Conservation (phyloP, 1,140 invertebrate genomes). For the Bombus haemorrhoidalis region DNA sequence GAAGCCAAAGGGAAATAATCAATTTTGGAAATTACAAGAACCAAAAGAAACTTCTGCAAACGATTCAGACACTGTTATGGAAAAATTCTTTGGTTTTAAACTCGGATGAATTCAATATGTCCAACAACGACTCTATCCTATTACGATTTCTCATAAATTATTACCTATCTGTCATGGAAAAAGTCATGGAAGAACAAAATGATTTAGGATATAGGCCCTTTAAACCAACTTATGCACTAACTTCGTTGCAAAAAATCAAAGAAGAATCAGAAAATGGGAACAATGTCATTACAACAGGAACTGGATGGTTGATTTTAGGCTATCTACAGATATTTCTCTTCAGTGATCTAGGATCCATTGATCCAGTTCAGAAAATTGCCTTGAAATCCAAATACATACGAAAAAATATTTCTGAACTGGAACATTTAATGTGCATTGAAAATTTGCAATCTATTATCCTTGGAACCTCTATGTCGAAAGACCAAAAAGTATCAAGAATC, state of each 20-base stretch:
- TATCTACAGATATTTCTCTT: conserved; percentile 80
- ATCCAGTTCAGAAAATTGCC: conserved; percentile 89
- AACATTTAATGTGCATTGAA: conserved; percentile 68
- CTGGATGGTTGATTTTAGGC: conserved; percentile 78
- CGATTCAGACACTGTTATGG: conserved; percentile 77
- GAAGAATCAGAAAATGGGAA: conserved; percentile 18
- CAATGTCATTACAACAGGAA: conserved; percentile 67
- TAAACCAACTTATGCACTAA: conserved; percentile 29
- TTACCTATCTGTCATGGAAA: conserved; percentile 66
- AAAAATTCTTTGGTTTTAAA: conserved; percentile 79
- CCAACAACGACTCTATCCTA: conserved; percentile 68
- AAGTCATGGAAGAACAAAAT: conserved; percentile 5
- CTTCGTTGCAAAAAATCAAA: conserved; percentile 45
- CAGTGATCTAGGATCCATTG: conserved; percentile 83
- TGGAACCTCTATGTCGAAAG: conserved; percentile 43
- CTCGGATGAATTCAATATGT: conserved; percentile 66
- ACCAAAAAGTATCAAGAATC: background rate
- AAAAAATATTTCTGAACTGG: conserved; percentile 84
- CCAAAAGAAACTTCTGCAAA: background rate
- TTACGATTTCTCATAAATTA: conserved; percentile 62
- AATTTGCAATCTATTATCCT: conserved; percentile 67
- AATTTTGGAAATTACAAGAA: conserved; percentile 26
- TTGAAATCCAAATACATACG: conserved; percentile 86
- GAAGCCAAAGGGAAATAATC: conserved; percentile 11
- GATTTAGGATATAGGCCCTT: conserved; percentile 17